Evolutionary conservation across 2,797 vertebrate species (phyloP).

Genomic region (Sphenopsis melanotis): DNA sequence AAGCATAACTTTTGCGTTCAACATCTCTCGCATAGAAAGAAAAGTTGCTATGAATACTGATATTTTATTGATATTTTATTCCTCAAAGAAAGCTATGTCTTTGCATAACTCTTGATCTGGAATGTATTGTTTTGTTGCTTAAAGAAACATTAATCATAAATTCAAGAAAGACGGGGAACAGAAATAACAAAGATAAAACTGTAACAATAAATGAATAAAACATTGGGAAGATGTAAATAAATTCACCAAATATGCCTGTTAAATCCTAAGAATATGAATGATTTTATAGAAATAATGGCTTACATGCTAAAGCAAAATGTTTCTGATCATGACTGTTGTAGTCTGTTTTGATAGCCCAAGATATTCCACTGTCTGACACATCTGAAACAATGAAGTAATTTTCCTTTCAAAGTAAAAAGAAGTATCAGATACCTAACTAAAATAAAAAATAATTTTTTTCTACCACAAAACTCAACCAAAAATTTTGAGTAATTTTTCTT

Average conservation of each 20-base stretch:
- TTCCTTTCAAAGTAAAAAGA: constrained; percentile 23
- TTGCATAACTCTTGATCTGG: constrained; percentile 30
- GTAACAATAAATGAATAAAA: constrained; percentile 48
- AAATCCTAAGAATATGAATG: not conserved
- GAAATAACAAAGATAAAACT: constrained; percentile 46
- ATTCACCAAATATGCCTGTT: constrained; percentile 8
- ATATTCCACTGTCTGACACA: not conserved
- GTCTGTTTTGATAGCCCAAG: constrained; percentile 16
- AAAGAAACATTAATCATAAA: constrained; percentile 56
- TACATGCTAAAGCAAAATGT: constrained; percentile 39
- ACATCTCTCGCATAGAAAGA: not conserved
- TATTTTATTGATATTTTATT: constrained; percentile 32
- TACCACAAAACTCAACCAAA: not conserved
- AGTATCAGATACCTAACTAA: not conserved
- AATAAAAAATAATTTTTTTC: not conserved
- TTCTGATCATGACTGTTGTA: not conserved
- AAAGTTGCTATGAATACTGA: constrained; percentile 13
- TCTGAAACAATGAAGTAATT: not conserved
- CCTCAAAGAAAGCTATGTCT: constrained; percentile 1
- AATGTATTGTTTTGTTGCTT: constrained; percentile 35
- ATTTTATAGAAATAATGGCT: constrained; percentile 36
- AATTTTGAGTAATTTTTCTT: not conserved
- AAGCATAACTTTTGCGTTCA: constrained; percentile 9
- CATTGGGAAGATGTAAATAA: constrained; percentile 48
- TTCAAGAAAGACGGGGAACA: constrained; percentile 26